Evolutionary conservation across 2,888 invertebrate genomes (phyloP).

Genomic region (Melitaea athalia): DNA sequence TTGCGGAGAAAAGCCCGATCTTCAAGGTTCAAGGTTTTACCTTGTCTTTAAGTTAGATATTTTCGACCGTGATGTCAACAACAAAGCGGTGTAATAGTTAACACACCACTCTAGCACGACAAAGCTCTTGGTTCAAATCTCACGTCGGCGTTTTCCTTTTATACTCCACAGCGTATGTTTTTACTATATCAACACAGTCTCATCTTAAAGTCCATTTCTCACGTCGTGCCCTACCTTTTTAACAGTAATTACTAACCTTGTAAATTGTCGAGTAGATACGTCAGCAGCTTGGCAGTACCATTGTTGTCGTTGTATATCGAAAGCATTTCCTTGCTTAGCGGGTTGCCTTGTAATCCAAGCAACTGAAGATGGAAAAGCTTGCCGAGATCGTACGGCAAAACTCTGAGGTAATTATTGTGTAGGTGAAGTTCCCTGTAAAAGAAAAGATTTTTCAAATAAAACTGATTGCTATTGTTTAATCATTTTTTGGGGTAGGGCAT

Average conservation of each 20-base stretch:
- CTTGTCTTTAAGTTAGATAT: too few relatives aligned
- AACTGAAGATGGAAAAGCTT: conserved; percentile 98
- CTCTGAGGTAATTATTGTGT: conserved; percentile 96
- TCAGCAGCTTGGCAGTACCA: conserved; percentile 96
- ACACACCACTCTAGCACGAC: too few relatives aligned
- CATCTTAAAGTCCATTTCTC: too few relatives aligned
- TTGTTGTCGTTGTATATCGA: conserved; percentile 95
- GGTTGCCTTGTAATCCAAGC: conserved; percentile 96
- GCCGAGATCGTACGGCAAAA: conserved; percentile 97
- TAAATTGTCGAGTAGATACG: conserved; percentile 97
- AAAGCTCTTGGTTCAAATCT: too few relatives aligned
- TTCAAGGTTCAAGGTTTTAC: too few relatives aligned
- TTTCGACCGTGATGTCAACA: too few relatives aligned
- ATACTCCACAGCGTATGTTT: too few relatives aligned
- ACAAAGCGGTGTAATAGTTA: too few relatives aligned
- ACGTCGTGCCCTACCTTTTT: background rate
- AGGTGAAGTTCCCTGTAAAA: conserved; percentile 93
- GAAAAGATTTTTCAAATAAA: conserved; percentile 9
- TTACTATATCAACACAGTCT: too few relatives aligned
- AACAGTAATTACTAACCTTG: conserved; percentile 85
- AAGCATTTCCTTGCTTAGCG: conserved; percentile 95
- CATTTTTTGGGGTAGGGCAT: too few relatives aligned
- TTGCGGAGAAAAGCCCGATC: too few relatives aligned
- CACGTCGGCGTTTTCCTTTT: too few relatives aligned
- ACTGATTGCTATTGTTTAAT: background rate